Percentiles rank a stretch among this genome's conserved stretches.
Evolutionary conservation across 2,797 vertebrate species (phyloP).

Genomic region (Setipinna tenuifilis): DNA sequence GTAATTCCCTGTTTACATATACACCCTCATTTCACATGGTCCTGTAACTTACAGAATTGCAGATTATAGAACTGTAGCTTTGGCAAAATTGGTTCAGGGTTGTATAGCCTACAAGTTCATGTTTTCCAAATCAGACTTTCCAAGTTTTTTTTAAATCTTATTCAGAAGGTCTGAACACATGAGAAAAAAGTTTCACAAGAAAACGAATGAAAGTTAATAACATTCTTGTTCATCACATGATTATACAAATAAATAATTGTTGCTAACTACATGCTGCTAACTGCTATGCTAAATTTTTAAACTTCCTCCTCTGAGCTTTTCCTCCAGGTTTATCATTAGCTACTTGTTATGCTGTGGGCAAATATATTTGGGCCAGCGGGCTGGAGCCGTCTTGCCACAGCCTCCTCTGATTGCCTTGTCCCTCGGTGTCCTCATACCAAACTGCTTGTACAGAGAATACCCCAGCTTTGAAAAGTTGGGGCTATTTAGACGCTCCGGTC

Average conservation of each 20-base stretch:
- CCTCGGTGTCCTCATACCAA: background rate
- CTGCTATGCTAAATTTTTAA: no score
- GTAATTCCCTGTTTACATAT: background rate
- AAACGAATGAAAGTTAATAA: no score
- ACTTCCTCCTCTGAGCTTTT: no score
- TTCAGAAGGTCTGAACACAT: no score
- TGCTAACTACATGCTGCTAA: no score
- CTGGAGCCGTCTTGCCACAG: background rate
- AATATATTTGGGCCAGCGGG: background rate
- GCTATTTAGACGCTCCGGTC: background rate
- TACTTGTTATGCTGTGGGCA: background rate
- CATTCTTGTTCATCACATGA: no score
- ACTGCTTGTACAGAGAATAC: background rate
- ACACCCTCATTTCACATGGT: background rate
- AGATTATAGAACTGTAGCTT: no score
- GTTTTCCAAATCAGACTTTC: background rate
- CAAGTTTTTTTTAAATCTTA: background rate
- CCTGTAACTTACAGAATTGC: background rate
- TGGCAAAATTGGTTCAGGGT: background rate
- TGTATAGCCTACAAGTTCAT: background rate
- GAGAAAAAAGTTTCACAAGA: no score
- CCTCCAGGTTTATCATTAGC: background rate
- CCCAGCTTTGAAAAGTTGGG: background rate
- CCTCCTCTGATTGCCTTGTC: background rate
- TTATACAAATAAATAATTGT: no score